Evolutionary conservation across 2,797 vertebrate species (phyloP).

Genomic region (Psittacula derbiana): DNA sequence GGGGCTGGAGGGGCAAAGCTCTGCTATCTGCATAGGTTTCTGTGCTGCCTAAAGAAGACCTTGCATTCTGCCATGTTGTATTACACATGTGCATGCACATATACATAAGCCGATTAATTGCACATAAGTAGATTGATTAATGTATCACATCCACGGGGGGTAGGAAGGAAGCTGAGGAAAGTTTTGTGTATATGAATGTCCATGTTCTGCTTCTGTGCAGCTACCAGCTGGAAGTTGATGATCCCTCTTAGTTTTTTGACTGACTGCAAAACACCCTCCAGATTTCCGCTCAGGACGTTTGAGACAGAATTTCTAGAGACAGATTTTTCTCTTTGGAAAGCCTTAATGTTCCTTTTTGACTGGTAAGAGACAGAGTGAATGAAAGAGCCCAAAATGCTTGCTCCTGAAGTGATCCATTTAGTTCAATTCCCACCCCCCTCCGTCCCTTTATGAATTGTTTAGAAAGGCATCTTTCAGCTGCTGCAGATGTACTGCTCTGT

Average conservation of each 20-base stretch:
- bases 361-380: neutral
- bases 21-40: neutral
- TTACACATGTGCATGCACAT: neutral
- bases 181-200: neutral
- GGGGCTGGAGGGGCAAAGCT: neutral
- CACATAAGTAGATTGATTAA: neutral
- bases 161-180: neutral
- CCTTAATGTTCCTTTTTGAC: neutral
- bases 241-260: neutral
- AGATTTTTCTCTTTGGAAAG: conserved; percentile 19
- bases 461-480: conserved; percentile 53
- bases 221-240: neutral
- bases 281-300: neutral
- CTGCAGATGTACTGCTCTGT: conserved; percentile 54
- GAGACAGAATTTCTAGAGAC: neutral
- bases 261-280: neutral
- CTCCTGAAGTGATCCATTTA: conserved; percentile 18
- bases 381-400: conserved; percentile 12
- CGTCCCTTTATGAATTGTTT: conserved; percentile 16
- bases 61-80: neutral
- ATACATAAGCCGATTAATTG: neutral
- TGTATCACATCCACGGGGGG: neutral
- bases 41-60: neutral
- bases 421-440: neutral
- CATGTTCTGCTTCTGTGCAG: neutral